Conservation (phyloP, 2,888 invertebrate genomes). For the Chironomus tentans region DNA sequence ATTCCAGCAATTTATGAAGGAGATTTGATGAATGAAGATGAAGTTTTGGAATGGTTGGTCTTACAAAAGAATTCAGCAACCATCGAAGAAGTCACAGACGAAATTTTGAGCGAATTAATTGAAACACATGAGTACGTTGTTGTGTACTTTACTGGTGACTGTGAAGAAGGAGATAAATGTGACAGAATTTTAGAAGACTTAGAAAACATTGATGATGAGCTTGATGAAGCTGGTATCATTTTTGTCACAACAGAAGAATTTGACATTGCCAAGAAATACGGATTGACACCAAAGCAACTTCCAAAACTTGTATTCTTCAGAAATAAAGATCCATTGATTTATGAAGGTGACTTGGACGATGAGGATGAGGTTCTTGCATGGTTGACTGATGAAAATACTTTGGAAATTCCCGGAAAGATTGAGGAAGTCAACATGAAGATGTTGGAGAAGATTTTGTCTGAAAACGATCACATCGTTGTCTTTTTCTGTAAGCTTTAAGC, state of each 20-base stretch:
- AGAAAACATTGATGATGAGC: slow-evolving; percentile 86
- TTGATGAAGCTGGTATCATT: slow-evolving; percentile 86
- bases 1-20: slow-evolving; percentile 88
- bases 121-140: slow-evolving; percentile 88
- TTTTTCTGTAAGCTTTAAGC: slow-evolving; percentile 71
- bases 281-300: slow-evolving; percentile 59
- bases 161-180: slow-evolving; percentile 80
- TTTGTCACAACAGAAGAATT: slow-evolving; percentile 87
- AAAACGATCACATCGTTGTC: slow-evolving; percentile 82
- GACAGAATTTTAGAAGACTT: slow-evolving; percentile 75
- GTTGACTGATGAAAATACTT: slow-evolving; percentile 82
- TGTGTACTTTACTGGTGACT: slow-evolving; percentile 86
- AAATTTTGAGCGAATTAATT: slow-evolving; percentile 74
- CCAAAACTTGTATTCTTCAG: slow-evolving; percentile 84
- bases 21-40: slow-evolving; percentile 83
- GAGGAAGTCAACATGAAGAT: slow-evolving; percentile 86
- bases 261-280: slow-evolving; percentile 69
- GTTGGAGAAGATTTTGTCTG: slow-evolving; percentile 80
- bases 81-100: slow-evolving; percentile 89
- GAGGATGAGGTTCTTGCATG: slow-evolving; percentile 86
- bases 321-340: slow-evolving; percentile 80
- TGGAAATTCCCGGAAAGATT: slow-evolving; percentile 85
- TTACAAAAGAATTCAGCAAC: slow-evolving; percentile 83
- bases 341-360: slow-evolving; percentile 76
- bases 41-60: slow-evolving; percentile 79